Evolutionary conservation across 1,140 invertebrate species (phyloP), one percentile per base, ranked within the genome.

Genomic region (Hyles vespertilio): DNA sequence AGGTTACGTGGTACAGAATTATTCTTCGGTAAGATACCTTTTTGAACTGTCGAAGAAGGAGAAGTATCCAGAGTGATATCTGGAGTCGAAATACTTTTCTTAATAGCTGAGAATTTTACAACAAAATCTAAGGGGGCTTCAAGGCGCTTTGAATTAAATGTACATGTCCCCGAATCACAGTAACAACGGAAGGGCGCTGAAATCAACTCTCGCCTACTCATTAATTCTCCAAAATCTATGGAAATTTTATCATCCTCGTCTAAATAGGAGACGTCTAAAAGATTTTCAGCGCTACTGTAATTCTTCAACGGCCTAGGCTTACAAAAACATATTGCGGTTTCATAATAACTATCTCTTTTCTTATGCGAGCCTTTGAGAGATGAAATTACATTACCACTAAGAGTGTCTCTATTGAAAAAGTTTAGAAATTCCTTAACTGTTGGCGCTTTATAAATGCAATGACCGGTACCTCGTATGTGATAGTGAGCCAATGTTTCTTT

Each of bases 251-350:
- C 72, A 60, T 86, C 77, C 53, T 70, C 74, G 56, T 72, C 50
- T 49, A 65, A 59, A 55, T 77, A 64, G 56, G 59, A 49, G 12
- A 80, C 66, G 47, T 84, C 74, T 68, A 85, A 69, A 56, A 89
- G 72, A 66, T 89, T 84, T 69, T 89, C 87, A 32, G 84, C 84
- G 59, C 87, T 89, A 51, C 67, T 87, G 51, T 89, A 84, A 66
- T 76, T 69, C 63, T 89, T 87, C 5, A 71, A 69, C 36, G 74
- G 77, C 59, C 64, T 72, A 7, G 81, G 81, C 55, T 72, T 80
- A 74, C 88, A 90, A 68, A 89, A 89, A 59, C 88, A 90, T 49
- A 89, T 87, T 10, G 79, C 84, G 9, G 84, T 88, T 72, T 87
- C 85, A 59, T 72, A 84, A 67, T 83, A 77, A 60, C 79, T 81